These are phyloP conservation scores for Eolophus roseicapilla DNA, from an alignment of 2,113 vertebrate genomes.

Conservation along the genomic window DNA sequence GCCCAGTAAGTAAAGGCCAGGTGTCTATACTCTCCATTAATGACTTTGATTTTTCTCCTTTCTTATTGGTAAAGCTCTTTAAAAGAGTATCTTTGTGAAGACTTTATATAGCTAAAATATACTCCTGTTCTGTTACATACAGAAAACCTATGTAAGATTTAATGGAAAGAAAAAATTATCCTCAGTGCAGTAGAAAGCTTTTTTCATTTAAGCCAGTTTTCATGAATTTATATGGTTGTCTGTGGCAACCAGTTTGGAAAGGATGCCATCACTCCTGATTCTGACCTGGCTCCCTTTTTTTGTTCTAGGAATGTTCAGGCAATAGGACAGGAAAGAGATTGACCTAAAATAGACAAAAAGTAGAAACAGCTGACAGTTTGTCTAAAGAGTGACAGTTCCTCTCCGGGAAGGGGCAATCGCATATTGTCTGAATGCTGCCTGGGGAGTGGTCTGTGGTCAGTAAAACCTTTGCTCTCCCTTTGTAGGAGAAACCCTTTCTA, in stretches of 20 bases:
- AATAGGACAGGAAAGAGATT: neutral
- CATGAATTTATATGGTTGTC: neutral
- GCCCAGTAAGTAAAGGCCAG: conserved; percentile 75
- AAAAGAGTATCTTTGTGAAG: neutral
- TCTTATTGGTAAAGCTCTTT: neutral
- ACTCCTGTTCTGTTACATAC: neutral
- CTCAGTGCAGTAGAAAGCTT: neutral
- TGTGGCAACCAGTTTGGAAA: neutral
- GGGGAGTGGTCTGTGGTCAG: neutral
- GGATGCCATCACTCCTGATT: neutral
- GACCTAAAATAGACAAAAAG: neutral
- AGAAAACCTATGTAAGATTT: neutral
- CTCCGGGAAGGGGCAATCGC: neutral
- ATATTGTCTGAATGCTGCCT: neutral
- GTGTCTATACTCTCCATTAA: neutral
- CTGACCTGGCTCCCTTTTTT: neutral
- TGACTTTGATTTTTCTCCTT: neutral
- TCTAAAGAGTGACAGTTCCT: neutral
- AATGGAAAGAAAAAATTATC: neutral
- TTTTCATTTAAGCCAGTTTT: neutral
- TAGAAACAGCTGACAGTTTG: neutral
- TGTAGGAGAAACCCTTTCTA: conserved; percentile 85
- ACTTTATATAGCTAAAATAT: neutral
- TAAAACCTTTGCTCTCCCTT: conserved; percentile 10
- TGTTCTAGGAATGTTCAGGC: neutral